Evolutionary conservation across 2,888 invertebrate species (phyloP).

Genomic region (Eudemis profundana): DNA sequence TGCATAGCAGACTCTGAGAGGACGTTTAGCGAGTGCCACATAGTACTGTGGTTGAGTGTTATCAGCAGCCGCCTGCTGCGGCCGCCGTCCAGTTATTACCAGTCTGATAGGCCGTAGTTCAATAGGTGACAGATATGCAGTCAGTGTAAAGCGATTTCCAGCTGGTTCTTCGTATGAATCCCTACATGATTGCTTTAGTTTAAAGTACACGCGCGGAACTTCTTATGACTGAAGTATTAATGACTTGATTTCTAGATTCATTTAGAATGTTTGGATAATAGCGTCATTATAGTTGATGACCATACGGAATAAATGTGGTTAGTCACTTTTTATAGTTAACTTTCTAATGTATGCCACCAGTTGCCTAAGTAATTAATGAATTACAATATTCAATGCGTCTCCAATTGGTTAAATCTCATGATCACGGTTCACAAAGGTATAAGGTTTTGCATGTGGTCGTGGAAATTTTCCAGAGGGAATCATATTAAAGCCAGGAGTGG

Average conservation of each 20-base stretch:
- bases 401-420: too few species aligned
- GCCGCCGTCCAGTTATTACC: slow-evolving; percentile 85
- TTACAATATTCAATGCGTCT: too few species aligned
- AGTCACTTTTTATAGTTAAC: neutral
- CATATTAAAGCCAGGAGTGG: too few species aligned
- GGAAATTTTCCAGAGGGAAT: too few species aligned
- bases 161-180: slow-evolving; percentile 67
- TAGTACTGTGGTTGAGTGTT: slow-evolving; percentile 63
- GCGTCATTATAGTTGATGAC: neutral
- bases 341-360: neutral
- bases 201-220: slow-evolving; percentile 8
- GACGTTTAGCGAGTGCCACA: slow-evolving; percentile 51
- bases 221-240: neutral
- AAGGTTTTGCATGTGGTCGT: too few species aligned
- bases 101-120: slow-evolving; percentile 85
- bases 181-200: slow-evolving; percentile 41
- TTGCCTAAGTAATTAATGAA: neutral
- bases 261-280: neutral
- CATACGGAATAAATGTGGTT: neutral
- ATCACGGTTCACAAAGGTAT: too few species aligned
- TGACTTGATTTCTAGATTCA: neutral
- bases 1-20: slow-evolving; percentile 41
- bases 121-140: slow-evolving; percentile 84
- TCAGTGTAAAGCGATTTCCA: slow-evolving; percentile 78
- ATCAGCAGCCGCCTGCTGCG: slow-evolving; percentile 81